Percentiles rank a stretch among this genome's conserved stretches.
These are phyloP conservation scores for Equus quagga DNA, from an alignment of 2,113 vertebrate genomes.

Conservation along the genomic window DNA sequence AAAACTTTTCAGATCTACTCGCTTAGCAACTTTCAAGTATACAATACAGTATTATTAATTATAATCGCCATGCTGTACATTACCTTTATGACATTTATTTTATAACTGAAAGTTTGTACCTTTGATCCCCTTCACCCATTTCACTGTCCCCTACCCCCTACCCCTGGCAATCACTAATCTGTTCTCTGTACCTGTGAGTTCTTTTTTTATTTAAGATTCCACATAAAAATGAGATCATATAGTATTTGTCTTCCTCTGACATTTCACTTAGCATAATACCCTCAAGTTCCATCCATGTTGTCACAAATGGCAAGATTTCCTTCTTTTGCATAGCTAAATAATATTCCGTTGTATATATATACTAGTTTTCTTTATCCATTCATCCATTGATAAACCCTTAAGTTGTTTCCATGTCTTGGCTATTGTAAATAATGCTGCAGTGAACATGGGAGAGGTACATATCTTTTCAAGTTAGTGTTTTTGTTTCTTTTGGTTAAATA, in stretches of 20 bases:
- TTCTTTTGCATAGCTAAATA: neutral
- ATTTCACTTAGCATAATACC: neutral
- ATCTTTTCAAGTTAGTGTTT: neutral
- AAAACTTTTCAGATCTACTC: neutral
- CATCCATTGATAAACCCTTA: neutral
- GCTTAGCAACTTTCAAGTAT: neutral
- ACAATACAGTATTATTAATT: neutral
- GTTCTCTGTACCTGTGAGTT: neutral
- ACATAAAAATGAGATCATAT: neutral
- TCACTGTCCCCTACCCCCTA: neutral
- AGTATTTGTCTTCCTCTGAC: neutral
- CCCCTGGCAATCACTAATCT: neutral
- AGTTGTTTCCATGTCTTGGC: neutral
- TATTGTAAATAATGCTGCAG: neutral
- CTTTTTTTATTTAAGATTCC: neutral
- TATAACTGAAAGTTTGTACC: neutral
- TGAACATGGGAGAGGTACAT: neutral
- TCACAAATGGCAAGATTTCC: neutral
- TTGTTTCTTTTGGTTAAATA: neutral
- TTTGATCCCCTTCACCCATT: neutral
- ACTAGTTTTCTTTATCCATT: neutral
- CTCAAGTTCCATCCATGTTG: neutral
- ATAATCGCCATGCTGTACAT: neutral
- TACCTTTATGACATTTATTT: neutral
- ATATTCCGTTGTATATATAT: neutral